Base-by-base conservation (phyloP, 2,113 vertebrate species). In the Silurus glanis region DNA sequence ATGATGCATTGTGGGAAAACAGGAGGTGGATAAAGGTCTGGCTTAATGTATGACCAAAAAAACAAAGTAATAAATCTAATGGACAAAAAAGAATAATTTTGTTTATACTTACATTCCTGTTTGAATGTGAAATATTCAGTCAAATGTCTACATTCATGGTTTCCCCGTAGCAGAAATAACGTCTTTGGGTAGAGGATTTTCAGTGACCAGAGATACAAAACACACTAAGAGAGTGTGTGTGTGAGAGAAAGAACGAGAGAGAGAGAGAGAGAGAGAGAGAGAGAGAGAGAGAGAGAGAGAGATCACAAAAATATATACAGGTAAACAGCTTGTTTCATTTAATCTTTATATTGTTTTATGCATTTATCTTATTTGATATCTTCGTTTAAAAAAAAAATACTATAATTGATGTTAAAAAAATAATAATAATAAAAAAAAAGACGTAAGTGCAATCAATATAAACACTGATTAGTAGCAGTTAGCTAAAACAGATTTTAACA, bases 111-210 rank as follows among this genome's bases (percentile, higher is more conserved):
- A 96, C 95, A 96, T 96, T 96, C 95, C 93, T 95, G 94, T 95
- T 96, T 96, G 93, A 96, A 96, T 92, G 95, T 96, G 93, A 96
- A 96, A 93, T 96, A 96, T 94, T 96, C 95, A 82, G 95, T 96
- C 93, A 96, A 92, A 90, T 96, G 95, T 95, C 95, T 95, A 95
- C 95, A 96, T 95, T 96, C 95, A 93, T 96, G 95, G 91, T 96
- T 96, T 90, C 95, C 95, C 87, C 95, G 94, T 80, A 96, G 94
- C 86, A 96, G 94, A 93, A 95, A 96, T 88, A 96, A 92, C 1
- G 95, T 96, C 94, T 96, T 96, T 94, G 95, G 95, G 92, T 96
- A 96, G 89, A 96, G 94, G 93, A 95, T 96, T 92, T 96, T 96
- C 94, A 96, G 92, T 12, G 95, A 95, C 95, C 95, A 96, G 87